phyloP scores from a whole-genome alignment of 2,888 invertebrate species.

The Platycheirus albimanus region DNA sequence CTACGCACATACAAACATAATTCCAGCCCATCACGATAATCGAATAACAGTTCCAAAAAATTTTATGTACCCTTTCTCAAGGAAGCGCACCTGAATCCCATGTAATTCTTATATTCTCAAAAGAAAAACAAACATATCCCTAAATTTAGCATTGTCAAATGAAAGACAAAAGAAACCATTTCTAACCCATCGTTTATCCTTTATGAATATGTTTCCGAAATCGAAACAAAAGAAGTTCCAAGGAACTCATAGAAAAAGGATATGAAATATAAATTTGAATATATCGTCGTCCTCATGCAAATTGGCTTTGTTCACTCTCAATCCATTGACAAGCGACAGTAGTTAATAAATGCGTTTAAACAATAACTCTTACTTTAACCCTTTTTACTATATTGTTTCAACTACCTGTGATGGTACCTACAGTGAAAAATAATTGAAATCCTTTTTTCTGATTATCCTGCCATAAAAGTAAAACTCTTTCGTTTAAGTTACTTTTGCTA shows the following conservation, averaged over 20 bases:
- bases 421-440: slow-evolving; percentile 43
- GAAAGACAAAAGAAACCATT: slow-evolving; percentile 33
- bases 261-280: slow-evolving; percentile 33
- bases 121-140: slow-evolving; percentile 66
- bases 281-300: slow-evolving; percentile 50
- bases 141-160: neutral
- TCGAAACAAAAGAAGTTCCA: slow-evolving; percentile 22
- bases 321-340: slow-evolving; percentile 55
- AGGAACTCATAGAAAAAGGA: slow-evolving; percentile 30
- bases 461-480: slow-evolving; percentile 62
- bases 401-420: slow-evolving; percentile 47
- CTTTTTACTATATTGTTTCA: slow-evolving; percentile 25
- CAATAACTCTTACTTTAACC: slow-evolving; percentile 47
- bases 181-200: slow-evolving; percentile 43
- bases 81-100: slow-evolving; percentile 25
- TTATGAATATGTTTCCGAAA: slow-evolving; percentile 37
- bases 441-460: slow-evolving; percentile 50
- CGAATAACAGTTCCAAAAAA: slow-evolving; percentile 44
- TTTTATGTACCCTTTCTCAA: neutral
- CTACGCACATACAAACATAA: neutral
- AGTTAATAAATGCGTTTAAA: slow-evolving; percentile 45
- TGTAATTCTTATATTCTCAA: slow-evolving; percentile 13
- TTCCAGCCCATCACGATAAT: neutral
- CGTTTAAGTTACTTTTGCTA: slow-evolving; percentile 59
- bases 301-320: slow-evolving; percentile 52